Conservation (phyloP, 2,888 invertebrate species). For the Agrotis ipsilon region DNA sequence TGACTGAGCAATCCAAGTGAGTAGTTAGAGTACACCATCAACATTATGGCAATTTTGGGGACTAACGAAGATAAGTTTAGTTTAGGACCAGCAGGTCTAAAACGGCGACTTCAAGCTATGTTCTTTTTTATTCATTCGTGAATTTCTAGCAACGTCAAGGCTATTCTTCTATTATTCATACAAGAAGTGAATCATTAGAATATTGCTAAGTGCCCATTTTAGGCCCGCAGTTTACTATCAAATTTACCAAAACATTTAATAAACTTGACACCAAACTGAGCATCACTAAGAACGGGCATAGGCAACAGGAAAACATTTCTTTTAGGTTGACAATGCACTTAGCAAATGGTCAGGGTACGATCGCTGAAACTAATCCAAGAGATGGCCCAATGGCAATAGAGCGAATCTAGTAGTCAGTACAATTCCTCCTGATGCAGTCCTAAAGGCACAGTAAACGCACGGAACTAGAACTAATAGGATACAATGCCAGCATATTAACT, state of each 20-base stretch:
- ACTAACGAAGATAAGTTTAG: neutral
- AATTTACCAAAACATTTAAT: neutral
- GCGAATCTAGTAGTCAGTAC: constrained; percentile 1
- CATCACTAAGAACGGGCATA: neutral
- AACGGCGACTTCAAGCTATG: too few relatives aligned
- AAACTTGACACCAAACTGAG: neutral
- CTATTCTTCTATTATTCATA: too few relatives aligned
- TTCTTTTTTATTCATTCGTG: too few relatives aligned
- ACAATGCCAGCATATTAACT: constrained; percentile 11
- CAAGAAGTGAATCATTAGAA: too few relatives aligned
- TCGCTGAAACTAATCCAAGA: neutral
- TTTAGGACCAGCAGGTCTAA: too few relatives aligned
- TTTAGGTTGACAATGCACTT: constrained; percentile 2
- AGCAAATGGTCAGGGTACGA: neutral
- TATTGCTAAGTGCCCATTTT: too few relatives aligned
- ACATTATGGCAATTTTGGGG: neutral
- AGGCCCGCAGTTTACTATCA: neutral
- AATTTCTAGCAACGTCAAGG: too few relatives aligned
- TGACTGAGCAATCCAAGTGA: neutral
- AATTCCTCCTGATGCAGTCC: constrained; percentile 28
- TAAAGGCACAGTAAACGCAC: constrained; percentile 17
- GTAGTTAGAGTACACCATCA: neutral
- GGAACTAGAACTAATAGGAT: constrained; percentile 16
- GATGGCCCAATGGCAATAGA: constrained; percentile 10
- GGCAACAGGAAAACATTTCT: neutral